phyloP scores from a whole-genome alignment of 2,888 invertebrate species.

The Nycteola revayana region DNA sequence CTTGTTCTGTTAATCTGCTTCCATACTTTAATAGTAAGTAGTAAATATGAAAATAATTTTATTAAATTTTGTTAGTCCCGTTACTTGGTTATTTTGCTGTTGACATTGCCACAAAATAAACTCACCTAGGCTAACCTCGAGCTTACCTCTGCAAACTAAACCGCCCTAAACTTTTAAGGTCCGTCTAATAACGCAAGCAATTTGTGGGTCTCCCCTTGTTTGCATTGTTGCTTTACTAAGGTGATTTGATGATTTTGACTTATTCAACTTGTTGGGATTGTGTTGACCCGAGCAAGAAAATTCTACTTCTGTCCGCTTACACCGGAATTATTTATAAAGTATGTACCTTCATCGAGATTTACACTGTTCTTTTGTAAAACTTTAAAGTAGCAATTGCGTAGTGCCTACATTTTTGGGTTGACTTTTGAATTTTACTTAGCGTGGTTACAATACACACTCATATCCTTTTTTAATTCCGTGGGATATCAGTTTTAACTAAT shows the following conservation, averaged over 20 bases:
- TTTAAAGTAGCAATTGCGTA: conserved; percentile 18
- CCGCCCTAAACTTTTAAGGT: conserved; percentile 78
- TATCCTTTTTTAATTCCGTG: no score
- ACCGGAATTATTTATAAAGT: conserved; percentile 42
- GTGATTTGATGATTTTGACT: conserved; percentile 81
- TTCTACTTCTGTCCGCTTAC: conserved; percentile 34
- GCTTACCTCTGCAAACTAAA: conserved; percentile 75
- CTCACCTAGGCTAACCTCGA: conserved; percentile 62
- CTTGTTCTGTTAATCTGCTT: no score
- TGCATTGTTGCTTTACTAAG: conserved; percentile 72
- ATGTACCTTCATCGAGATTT: conserved; percentile 26
- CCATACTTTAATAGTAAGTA: no score
- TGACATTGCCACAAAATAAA: conserved; percentile 72
- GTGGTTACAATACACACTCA: no score
- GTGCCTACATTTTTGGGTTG: conserved; percentile 12
- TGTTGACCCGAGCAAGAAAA: conserved; percentile 39
- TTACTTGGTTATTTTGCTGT: conserved; percentile 52
- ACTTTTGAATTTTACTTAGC: no score
- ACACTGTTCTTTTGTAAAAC: conserved; percentile 26
- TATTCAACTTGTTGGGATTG: conserved; percentile 68
- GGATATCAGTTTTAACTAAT: no score
- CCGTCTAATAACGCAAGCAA: conserved; percentile 77
- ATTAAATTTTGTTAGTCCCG: conserved; percentile 38
- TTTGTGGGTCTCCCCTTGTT: conserved; percentile 76
- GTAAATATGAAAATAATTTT: conserved; percentile 28